phyloP scores from a whole-genome alignment of 2,113 vertebrate genomes.

The Rhinoptilus africanus region DNA sequence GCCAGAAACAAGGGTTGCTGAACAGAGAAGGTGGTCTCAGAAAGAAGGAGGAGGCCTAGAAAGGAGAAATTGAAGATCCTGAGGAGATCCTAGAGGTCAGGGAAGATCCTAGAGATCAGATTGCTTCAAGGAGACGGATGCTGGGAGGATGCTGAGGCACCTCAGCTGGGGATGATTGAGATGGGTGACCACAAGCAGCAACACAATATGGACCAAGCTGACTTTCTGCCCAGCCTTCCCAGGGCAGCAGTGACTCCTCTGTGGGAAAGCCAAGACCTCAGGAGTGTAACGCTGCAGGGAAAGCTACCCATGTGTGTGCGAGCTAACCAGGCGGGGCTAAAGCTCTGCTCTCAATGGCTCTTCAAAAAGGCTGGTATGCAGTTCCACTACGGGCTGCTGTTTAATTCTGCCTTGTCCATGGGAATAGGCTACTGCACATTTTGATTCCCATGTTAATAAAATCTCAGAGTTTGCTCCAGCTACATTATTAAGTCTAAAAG shows the following conservation, averaged over 20 bases:
- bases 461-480: not conserved
- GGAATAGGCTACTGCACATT: not conserved
- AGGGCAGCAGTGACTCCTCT: not conserved
- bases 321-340: not conserved
- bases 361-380: not conserved
- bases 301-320: rapidly evolving
- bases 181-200: not conserved
- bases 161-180: not conserved
- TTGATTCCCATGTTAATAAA: not conserved
- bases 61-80: not conserved
- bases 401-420: not conserved
- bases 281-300: rapidly evolving
- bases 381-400: rapidly evolving
- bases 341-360: not conserved
- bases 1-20: not conserved
- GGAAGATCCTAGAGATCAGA: not conserved
- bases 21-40: not conserved
- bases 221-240: not conserved
- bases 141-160: not conserved
- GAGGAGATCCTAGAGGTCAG: not conserved
- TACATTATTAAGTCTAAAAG: not conserved
- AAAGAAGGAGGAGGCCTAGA: not conserved
- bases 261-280: not conserved
- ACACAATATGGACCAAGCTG: not conserved
- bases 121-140: not conserved